Conservation (phyloP, 2,113 vertebrate genomes). For the Clupea harengus region DNA sequence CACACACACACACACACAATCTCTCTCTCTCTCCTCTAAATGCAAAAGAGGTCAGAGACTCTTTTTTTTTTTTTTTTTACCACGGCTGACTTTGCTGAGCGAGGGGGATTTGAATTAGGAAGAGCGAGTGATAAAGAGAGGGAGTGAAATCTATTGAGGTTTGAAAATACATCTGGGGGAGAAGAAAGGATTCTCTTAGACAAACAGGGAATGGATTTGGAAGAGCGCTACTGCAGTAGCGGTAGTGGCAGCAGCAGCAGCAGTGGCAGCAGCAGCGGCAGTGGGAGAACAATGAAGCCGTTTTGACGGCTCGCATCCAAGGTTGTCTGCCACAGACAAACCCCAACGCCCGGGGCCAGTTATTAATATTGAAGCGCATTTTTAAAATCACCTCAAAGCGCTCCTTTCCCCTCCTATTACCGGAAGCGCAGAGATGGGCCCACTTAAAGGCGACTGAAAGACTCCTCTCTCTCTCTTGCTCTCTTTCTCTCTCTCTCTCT, state of each 20-base stretch:
- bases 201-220: slow-evolving; percentile 24
- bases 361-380: slow-evolving; percentile 58
- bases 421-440: slow-evolving; percentile 49
- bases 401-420: slow-evolving; percentile 23
- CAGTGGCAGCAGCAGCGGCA: background rate
- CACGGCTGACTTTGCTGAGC: slow-evolving; percentile 47
- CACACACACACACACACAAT: background rate
- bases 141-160: slow-evolving; percentile 44
- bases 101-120: slow-evolving; percentile 43
- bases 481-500: background rate
- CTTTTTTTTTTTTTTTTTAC: background rate
- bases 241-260: background rate
- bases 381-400: slow-evolving; percentile 43
- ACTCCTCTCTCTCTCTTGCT: background rate
- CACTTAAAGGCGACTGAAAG: slow-evolving; percentile 48
- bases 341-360: slow-evolving; percentile 12
- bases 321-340: slow-evolving; percentile 45
- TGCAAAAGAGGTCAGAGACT: slow-evolving; percentile 15
- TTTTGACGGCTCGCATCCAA: slow-evolving; percentile 33
- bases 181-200: slow-evolving; percentile 10
- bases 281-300: slow-evolving; percentile 48
- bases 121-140: slow-evolving; percentile 28
- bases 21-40: background rate
- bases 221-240: slow-evolving; percentile 18
- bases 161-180: slow-evolving; percentile 45